Evolutionary conservation across 2,797 vertebrate species (phyloP), one percentile per base, ranked within the genome.

Genomic region (Carcharodon carcharias): DNA sequence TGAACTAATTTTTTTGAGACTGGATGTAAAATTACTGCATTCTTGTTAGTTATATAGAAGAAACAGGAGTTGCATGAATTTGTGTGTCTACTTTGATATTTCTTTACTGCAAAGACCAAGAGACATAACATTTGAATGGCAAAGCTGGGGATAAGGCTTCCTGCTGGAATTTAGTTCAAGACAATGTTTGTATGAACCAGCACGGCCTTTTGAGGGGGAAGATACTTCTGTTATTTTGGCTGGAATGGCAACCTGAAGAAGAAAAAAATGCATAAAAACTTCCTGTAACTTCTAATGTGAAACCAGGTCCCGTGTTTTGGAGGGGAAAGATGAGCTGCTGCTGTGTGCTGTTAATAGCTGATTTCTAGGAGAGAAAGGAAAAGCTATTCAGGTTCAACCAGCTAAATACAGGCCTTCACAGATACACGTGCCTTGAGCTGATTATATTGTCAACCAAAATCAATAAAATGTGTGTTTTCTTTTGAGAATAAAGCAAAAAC

Each of bases 291-390:
- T 98, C 98, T 98, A 98, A 98, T 99, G 98, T 99, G 98, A 98
- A 99, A 98, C 98, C 99, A 98, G 98, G 98, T 99, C 98, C 98
- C 98, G 97, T 99, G 98, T 99, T 99, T 99, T 98, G 99, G 45
- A 99, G 98, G 99, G 99, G 99, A 99, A 98, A 98, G 98, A 85
- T 98, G 98, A 98, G 98, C 98, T 98, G 97, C 98, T 98, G 97
- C 98, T 98, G 98, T 99, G 98, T 99, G 98, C 98, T 99, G 98
- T 99, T 98, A 99, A 99, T 99, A 98, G 98, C 98, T 99, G 98
- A 98, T 99, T 99, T 99, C 99, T 99, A 98, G 98, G 97, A 97
- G 97, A 98, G 98, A 98, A 98, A 98, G 97, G 98, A 98, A 98
- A 99, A 98, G 98, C 98, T 98, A 98, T 98, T 98, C 98, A 98